Base-by-base conservation (phyloP, 1,140 invertebrate genomes). In the Bombus haemorrhoidalis region DNA sequence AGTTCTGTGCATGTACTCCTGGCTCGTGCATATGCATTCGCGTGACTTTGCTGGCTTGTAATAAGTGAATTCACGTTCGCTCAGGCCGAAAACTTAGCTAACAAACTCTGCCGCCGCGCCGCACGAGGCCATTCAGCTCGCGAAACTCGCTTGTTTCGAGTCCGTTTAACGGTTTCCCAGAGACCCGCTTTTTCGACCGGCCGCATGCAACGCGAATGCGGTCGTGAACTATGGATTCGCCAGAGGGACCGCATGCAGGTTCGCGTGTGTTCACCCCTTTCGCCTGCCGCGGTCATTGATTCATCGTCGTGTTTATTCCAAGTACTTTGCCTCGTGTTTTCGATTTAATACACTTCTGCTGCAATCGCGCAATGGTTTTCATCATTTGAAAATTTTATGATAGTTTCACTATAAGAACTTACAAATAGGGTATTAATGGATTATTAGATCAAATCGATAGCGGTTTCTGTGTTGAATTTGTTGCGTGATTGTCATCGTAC, bases 21-120 rank as follows among this genome's bases (percentile, higher is more conserved):
- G 9, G 22, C 57, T 39, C 12, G 28, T 79, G 69, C 79, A 78
- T 80, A 80, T 89, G 57, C 87, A 62, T 66, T 89, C 83, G 88
- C 88, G 87, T 89, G 88, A 89, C 86, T 89, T 39, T 62, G 74
- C 57, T 10, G 66, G 39, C 34, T 15, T 15, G 80, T 74, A 89
- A 89, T 89, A 89, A 89, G 79, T 89, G 88, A 89, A 89, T 89
- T 86, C 87, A 64, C 84, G 68, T 81, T 79, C 47, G 74, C 37
- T 53, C 25, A 3, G 9, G 34, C 37, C 83, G 74, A 83, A 80
- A 80, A 81, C 64, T 12, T 47, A 37, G 76, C 78, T 85, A 82
- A 85, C 83, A 77, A 89, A 86, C 72, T 85, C 66, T 3, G 5
- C n/a, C n/a, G 43, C 39, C 25, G 34, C 18, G 12, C 10, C 4